Evolutionary conservation across 2,113 vertebrate genomes (phyloP).

Genomic region (Haplochromis burtoni): DNA sequence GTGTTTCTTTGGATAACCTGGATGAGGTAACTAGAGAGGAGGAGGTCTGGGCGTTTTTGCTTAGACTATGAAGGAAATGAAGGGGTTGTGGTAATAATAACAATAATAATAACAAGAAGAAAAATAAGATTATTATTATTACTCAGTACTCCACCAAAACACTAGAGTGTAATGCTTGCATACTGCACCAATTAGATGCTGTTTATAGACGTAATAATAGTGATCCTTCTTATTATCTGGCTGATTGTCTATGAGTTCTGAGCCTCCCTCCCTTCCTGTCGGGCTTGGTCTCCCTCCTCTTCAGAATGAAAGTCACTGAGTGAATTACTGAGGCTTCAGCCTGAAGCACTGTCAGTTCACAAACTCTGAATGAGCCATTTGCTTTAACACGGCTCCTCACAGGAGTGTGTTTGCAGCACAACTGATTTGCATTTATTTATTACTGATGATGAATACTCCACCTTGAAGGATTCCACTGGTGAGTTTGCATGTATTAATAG

Average conservation of each 20-base stretch:
- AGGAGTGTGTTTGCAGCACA: neutral
- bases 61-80: neutral
- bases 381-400: neutral
- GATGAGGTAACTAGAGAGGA: neutral
- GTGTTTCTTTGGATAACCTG: neutral
- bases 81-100: neutral
- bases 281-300: neutral
- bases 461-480: neutral
- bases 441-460: neutral
- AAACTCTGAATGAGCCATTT: neutral
- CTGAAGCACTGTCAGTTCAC: neutral
- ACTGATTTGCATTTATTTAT: neutral
- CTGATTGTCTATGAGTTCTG: neutral
- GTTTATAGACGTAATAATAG: neutral
- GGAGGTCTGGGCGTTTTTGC: neutral
- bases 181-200: neutral
- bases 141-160: neutral
- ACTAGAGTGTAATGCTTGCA: neutral
- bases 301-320: neutral
- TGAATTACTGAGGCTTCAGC: neutral
- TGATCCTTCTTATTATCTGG: neutral
- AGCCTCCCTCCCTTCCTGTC: neutral
- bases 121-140: neutral
- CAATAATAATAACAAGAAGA: neutral
- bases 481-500: neutral